Base-by-base conservation (phyloP, 2,888 invertebrate species). In the Eurois occulta region DNA sequence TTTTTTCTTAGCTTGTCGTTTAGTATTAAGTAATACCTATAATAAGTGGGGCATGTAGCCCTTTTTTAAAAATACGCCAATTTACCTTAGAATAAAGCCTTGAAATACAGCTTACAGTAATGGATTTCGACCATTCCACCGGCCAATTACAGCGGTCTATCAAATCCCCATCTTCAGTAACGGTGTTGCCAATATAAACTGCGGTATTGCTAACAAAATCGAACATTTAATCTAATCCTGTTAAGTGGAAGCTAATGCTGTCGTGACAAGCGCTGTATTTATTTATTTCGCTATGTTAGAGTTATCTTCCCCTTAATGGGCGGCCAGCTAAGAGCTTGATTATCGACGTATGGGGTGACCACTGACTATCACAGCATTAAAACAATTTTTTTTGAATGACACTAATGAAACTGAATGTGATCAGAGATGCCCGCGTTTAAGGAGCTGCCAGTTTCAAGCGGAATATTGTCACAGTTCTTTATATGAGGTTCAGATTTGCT, bases 171-270 rank as follows among this genome's bases (percentile, higher is more conserved):
- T 86, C 84, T 84, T 71, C 84, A 67, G 66, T 79, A 80, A 84
- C 81, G 75, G 79, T 83, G 78, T 87, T 77, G 74, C 75, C 78
- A 88, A 80, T 87, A 78, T 78, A 88, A 80, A 85, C 78, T 80
- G 78, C 79, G 58, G 83, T 87, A 76, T 77, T 83, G 62, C 78
- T 86, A 88, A 89, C 90, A 83, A 88, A 89, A 91, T 88, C 87
- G 75, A 88, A 95, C 82, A 77, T 84, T 75, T 80, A 81, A 88
- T 95, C 95, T 95, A 91, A 95, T 95, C 95, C 86, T 48, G 84
- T 92, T 93, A 95, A 95, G 93, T 95, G 95, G 95, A 92, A 90
- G 93, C 92, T 94, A 95, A 94, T 94, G 94, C 93, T 87, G 90
- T 89, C 92, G 93, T 93, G 95, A 94, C 94, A 93, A 91, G 90